Evolutionary conservation across 2,888 invertebrate genomes (phyloP).

Genomic region (Caradrina kadenii): DNA sequence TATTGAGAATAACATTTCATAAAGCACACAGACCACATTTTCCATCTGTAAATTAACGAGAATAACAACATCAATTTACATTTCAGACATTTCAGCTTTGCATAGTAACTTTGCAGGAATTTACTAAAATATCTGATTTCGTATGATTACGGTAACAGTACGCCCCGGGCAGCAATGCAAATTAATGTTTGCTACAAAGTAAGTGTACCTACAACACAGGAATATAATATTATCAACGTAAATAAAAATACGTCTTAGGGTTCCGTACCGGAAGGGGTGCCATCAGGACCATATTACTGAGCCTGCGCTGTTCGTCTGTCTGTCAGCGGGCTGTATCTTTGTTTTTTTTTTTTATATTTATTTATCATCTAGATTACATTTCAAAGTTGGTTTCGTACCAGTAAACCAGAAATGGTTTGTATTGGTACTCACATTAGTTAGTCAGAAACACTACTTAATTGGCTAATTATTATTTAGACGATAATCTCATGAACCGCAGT

Average conservation of each 20-base stretch:
- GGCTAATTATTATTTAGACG: no score
- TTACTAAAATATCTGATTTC: conserved; percentile 31
- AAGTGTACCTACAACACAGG: conserved; percentile 26
- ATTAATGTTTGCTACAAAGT: conserved; percentile 57
- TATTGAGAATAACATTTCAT: conserved; percentile 22
- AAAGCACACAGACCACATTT: neutral
- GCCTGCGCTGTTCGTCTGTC: no score
- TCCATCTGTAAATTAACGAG: neutral
- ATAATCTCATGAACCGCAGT: no score
- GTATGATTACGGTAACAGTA: conserved; percentile 27
- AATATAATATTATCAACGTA: conserved; percentile 22
- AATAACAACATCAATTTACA: neutral
- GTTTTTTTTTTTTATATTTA: no score
- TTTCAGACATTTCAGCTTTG: neutral
- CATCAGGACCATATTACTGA: no score
- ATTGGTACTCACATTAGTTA: no score
- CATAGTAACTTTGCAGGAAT: conserved; percentile 6
- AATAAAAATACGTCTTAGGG: neutral
- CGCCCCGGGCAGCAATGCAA: conserved; percentile 51
- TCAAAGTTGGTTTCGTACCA: no score
- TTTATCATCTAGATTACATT: no score
- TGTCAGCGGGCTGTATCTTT: no score
- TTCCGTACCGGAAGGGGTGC: no score
- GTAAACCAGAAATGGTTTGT: no score
- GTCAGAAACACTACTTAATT: no score